Base-by-base conservation (phyloP, 1,140 invertebrate species). In the Macrotrachela quadricornifera region DNA sequence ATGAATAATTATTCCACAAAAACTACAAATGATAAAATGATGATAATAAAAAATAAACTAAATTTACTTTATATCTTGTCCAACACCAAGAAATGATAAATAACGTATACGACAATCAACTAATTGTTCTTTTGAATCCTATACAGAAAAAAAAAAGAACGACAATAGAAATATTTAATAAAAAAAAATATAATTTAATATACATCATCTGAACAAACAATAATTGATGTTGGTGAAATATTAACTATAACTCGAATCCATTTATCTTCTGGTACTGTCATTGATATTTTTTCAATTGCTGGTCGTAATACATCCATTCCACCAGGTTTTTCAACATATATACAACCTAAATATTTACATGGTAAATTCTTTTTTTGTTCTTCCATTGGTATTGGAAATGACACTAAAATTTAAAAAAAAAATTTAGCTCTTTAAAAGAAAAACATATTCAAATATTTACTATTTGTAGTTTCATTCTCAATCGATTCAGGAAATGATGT, bases 341-440 rank as follows among this genome's bases (percentile, higher is more conserved):
- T 78, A 46, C 76, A 78, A 56, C 86, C 86, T 50, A 91, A 72
- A 69, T 91, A 91, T 62, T 81, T 79, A 54, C 85, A 85, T 52
- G 79, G 76, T 16, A 92, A 75, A 15, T 87, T 77, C 69, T 92
- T 92, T 63, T 85, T 85, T 8, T 87, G 87, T 71, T 94, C 90
- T 67, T 94, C 88, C 83, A 94, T 94, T 12, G 90, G 88, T 16
- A 87, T 91, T 2, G 87, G 85, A 70, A 94, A 91, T 36, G 66
- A 61, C n/a, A 60, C 59, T 60, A 60, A 63, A n/a, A n/a, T n/a
- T n/a, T n/a, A n/a, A n/a, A n/a, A 36, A 14, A 49, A 38, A 15
- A 49, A n/a, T 36, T 6, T 6, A 39, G 38, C 6, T 38, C 10
- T 36, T 16, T n/a, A 8, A 50, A 30, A 4, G 8, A 2, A 30